Base-by-base conservation (phyloP, 2,797 vertebrate genomes). In the Fistularia commersonii region DNA sequence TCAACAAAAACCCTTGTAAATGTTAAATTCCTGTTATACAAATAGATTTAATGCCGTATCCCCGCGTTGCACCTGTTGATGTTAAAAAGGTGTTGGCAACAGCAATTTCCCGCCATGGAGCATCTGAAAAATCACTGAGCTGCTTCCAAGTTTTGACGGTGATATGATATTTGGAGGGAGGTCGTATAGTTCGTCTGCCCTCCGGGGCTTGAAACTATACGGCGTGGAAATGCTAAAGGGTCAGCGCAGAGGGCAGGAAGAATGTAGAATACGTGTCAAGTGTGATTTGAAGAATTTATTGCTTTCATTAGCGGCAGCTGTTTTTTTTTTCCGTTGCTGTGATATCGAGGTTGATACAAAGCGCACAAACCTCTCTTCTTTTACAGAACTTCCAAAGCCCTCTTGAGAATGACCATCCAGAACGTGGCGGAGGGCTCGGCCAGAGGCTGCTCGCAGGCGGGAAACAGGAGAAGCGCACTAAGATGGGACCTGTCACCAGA, bases 401-500 rank as follows among this genome's bases (percentile, higher is more conserved):
- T 77, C 32, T 54, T 89, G 62, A 92, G 78, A 74, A 96, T 97
- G 95, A 95, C 92, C 1, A 84, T 96, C 45, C 79, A 80, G 2
- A 69, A 77, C 14, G 86, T 82, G 64, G 44, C 66, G 23, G 82
- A 81, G 68, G 48, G 67, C 9, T 54, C 79, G 5, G 66, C 77
- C 67, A 72, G 74, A 34, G 63, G 74, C 54, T 81, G 80, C 73
- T 90, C 87, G 15, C 87, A 65, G 57, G 68, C 77, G 6, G 74
- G 64, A 6, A 45, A 60, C 10, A 66, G 64, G 60, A 82, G 8
- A 54, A 93, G 88, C 60, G 38, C 88, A 1, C 83, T 93, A 69
- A 89, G 87, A 61, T 99, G 96, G 96, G 92, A 98, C 75, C 80
- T 97, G 64, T 90, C 88, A 37, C 93, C 96, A n/a, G 92, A 91